A percentile compares a stretch with the other conserved stretches of the same genome.
Evolutionary conservation across 2,888 invertebrate species (phyloP).

Genomic region (Chrysolina oricalcia): DNA sequence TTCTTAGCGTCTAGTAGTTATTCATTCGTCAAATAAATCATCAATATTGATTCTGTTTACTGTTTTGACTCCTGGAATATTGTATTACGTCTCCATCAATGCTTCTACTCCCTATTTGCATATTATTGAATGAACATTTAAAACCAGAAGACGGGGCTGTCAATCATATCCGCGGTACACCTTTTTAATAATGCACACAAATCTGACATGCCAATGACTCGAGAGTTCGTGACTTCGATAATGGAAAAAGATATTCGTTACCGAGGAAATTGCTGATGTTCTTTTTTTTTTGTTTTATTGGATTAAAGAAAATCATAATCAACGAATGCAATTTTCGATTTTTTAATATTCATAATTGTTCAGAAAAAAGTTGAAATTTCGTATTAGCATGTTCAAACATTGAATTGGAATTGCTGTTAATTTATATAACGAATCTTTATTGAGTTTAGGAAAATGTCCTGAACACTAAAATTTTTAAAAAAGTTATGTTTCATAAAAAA

Average conservation of each 20-base stretch:
- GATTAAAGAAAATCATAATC: too few relatives aligned
- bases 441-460: too few relatives aligned
- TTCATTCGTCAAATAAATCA: constrained; percentile 18
- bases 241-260: constrained; percentile 5
- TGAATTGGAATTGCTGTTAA: too few relatives aligned
- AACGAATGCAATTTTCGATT: too few relatives aligned
- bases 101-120: constrained; percentile 35
- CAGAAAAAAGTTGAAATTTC: too few relatives aligned
- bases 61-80: constrained; percentile 38
- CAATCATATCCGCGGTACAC: constrained; percentile 31
- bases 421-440: too few relatives aligned
- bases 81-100: constrained; percentile 42
- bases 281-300: background rate
- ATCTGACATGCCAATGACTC: constrained; percentile 24
- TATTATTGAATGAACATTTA: constrained; percentile 40
- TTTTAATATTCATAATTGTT: too few relatives aligned
- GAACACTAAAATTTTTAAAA: too few relatives aligned
- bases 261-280: background rate
- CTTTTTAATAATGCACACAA: constrained; percentile 23
- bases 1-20: background rate
- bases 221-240: constrained; percentile 11
- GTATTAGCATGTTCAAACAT: too few relatives aligned
- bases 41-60: constrained; percentile 39
- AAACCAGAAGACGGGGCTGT: constrained; percentile 37
- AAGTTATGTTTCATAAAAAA: too few relatives aligned